Base-by-base conservation (phyloP, 1,140 invertebrate species). In the Lordiphosa mommai region DNA sequence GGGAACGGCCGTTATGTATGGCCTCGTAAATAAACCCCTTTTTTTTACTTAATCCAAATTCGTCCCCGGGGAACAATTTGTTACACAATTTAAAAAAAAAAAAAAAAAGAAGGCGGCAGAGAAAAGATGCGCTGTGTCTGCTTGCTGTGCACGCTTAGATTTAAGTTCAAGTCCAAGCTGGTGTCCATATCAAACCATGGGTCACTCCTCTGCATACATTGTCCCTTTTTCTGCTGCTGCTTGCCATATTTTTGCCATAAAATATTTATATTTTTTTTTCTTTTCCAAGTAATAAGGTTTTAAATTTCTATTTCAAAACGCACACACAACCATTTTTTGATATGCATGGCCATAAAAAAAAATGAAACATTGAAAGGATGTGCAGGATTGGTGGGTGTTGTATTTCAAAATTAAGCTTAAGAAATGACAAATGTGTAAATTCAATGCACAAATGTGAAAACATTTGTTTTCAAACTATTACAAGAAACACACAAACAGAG, bases 41-140 rank as follows among this genome's bases (percentile, higher is more conserved):
- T 82, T 82, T 79, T 84, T 84, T 84, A 84, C 77, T 84, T 84
- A 84, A 84, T 84, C 77, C 77, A 84, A 84, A 84, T 84, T 84
- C 77, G 72, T 84, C 77, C 77, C 79, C 77, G 68, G 77, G 77
- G 77, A 84, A 77, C 77, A 84, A 84, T 84, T 84, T 84, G 77
- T 84, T 84, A 84, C 77, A 84, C 77, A 84, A 84, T 84, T 84
- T 84, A 72, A 84, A 82, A 59, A 72, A 72, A 64, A 29, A 32
- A 50, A 51, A 30, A 63, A 17, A 38, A 57, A 57, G 30, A 40
- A 23, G 29, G 9, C 12, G n/a, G 37, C 9, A 46, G 12, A 20
- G 27, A 43, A n/a, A 32, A 37, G 58, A 44, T 58, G 52, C 48
- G 16, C 52, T 13, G 12, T 56, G 46, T 61, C 47, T 61, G 49